Evolutionary conservation across 2,888 invertebrate genomes (phyloP).

Genomic region (Callimorpha dominula): DNA sequence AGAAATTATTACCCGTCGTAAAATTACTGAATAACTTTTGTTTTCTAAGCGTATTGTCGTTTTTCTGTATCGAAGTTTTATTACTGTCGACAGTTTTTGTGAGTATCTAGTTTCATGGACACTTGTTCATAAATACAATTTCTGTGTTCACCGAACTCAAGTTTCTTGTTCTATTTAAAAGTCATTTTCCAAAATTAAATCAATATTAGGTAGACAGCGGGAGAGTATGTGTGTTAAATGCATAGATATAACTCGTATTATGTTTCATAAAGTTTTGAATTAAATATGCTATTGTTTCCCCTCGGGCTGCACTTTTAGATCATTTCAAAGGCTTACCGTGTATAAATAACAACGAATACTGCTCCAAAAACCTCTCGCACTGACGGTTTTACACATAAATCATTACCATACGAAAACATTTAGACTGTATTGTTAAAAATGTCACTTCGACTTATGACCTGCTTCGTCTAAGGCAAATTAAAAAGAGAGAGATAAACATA

Average conservation of each 20-base stretch:
- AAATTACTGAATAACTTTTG: conserved; percentile 70
- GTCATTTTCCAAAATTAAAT: conserved; percentile 35
- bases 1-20: conserved; percentile 69
- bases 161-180: conserved; percentile 48
- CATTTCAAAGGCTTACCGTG: conserved; percentile 68
- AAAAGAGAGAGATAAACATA: conserved; percentile 71
- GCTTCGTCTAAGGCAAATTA: conserved; percentile 82
- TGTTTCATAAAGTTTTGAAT: conserved; percentile 50
- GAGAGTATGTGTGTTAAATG: conserved; percentile 17
- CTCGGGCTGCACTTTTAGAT: conserved; percentile 62
- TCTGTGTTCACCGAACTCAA: conserved; percentile 50
- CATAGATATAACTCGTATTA: conserved; percentile 24
- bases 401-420: conserved; percentile 86
- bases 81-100: conserved; percentile 68
- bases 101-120: conserved; percentile 60
- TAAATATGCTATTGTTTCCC: conserved; percentile 72
- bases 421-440: conserved; percentile 84
- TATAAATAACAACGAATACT: conserved; percentile 73
- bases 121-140: conserved; percentile 60
- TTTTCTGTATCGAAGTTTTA: conserved; percentile 60
- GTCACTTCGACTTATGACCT: conserved; percentile 85
- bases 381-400: conserved; percentile 83
- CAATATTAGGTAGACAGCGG: conserved; percentile 15
- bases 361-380: conserved; percentile 73
- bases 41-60: conserved; percentile 64